Evolutionary conservation across 2,888 invertebrate species (phyloP).

Genomic region (Yponomeuta malinellus): DNA sequence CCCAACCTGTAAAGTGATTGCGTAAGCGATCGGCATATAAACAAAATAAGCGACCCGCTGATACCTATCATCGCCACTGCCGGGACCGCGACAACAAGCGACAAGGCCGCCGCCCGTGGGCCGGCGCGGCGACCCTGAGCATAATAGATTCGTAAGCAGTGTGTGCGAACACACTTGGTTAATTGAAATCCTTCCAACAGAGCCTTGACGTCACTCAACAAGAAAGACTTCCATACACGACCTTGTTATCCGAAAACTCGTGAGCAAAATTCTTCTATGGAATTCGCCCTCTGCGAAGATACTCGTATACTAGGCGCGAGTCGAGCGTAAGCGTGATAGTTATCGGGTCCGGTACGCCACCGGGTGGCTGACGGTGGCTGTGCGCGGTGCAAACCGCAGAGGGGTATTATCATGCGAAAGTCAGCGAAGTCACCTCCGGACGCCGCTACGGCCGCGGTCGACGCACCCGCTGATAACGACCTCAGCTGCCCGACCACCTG

Average conservation of each 20-base stretch:
- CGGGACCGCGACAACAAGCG: slow-evolving; percentile 44
- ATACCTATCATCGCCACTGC: neutral
- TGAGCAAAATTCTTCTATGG: neutral
- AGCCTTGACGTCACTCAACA: slow-evolving; percentile 16
- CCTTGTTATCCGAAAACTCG: neutral
- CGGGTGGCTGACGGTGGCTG: slow-evolving; percentile 33
- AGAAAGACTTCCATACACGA: neutral
- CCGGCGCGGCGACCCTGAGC: slow-evolving; percentile 8
- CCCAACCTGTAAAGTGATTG: neutral
- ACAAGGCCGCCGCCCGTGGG: slow-evolving; percentile 50
- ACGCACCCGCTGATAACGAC: slow-evolving; percentile 35
- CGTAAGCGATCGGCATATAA: slow-evolving; percentile 4
- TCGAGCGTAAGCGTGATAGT: slow-evolving; percentile 11
- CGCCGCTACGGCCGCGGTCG: slow-evolving; percentile 20
- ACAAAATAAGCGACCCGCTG: neutral
- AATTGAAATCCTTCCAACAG: slow-evolving; percentile 2
- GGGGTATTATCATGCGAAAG: slow-evolving; percentile 30
- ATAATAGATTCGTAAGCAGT: slow-evolving; percentile 12
- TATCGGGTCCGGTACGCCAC: slow-evolving; percentile 27
- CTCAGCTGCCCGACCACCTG: slow-evolving; percentile 31
- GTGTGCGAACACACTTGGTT: slow-evolving; percentile 12
- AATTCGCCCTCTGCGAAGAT: slow-evolving; percentile 3
- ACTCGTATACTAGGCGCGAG: neutral
- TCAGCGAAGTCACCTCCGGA: slow-evolving; percentile 43
- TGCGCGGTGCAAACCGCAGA: slow-evolving; percentile 13